Evolutionary conservation across 2,113 vertebrate genomes (phyloP).

Genomic region (Oreotrochilus melanogaster): DNA sequence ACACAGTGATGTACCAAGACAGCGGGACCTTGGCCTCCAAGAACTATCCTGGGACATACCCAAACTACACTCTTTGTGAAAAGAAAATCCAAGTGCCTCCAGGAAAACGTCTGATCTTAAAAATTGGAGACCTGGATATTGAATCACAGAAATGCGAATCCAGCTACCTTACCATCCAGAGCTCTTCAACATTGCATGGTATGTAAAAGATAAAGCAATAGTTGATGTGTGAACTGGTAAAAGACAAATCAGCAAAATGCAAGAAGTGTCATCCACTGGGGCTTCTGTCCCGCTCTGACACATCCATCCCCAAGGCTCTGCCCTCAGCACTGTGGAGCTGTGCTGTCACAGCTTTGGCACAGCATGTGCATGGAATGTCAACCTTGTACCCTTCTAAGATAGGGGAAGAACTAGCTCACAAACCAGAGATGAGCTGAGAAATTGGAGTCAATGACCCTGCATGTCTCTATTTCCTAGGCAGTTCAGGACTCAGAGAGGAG

Average conservation of each 20-base stretch:
- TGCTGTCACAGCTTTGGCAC: not conserved
- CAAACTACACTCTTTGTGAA: conserved; percentile 85
- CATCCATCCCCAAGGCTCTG: not conserved
- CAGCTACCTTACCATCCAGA: conserved; percentile 81
- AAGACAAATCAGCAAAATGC: not conserved
- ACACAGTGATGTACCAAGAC: conserved; percentile 80
- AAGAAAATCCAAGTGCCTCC: conserved; percentile 81
- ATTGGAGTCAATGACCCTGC: not conserved
- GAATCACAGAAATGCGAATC: conserved; percentile 83
- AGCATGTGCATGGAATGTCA: fast-evolving
- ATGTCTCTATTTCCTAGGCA: not conserved
- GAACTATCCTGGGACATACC: conserved; percentile 87
- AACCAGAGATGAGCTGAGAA: not conserved
- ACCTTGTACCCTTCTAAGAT: not conserved
- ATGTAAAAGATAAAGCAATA: conserved; percentile 24
- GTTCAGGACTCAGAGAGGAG: not conserved
- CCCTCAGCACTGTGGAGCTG: not conserved
- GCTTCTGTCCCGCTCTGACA: not conserved
- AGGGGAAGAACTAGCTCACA: not conserved
- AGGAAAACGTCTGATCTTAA: conserved; percentile 82
- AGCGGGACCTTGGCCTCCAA: conserved; percentile 86
- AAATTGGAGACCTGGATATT: conserved; percentile 86
- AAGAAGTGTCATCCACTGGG: fast-evolving
- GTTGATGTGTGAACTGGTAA: fast-evolving
- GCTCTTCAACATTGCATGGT: conserved; percentile 72